Percentiles rank a stretch among this genome's conserved stretches.
phyloP scores from a whole-genome alignment of 2,113 vertebrate species.

The Amblyornis subalaris region DNA sequence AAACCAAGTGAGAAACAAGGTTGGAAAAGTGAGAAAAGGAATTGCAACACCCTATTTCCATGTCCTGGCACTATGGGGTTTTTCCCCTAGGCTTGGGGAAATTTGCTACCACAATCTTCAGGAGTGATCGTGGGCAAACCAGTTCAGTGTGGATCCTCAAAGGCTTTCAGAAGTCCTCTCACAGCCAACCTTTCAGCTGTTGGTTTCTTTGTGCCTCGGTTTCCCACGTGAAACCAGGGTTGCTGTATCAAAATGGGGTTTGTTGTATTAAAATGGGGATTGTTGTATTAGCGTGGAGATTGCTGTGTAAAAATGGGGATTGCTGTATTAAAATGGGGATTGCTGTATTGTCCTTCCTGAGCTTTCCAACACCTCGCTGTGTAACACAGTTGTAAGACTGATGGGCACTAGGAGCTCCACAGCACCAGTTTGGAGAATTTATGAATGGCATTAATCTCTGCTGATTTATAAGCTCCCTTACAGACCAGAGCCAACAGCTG shows the following conservation, averaged over 20 bases:
- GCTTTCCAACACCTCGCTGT: not conserved
- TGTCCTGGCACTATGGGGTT: not conserved
- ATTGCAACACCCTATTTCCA: not conserved
- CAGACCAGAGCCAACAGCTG: not conserved
- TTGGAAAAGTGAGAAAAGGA: not conserved
- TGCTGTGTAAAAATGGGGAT: no score
- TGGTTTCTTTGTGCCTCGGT: not conserved
- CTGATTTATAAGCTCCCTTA: not conserved
- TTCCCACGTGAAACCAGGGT: not conserved
- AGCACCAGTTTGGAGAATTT: not conserved
- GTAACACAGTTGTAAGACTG: not conserved
- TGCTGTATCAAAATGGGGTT: not conserved
- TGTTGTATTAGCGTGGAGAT: not conserved
- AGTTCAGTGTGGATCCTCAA: not conserved
- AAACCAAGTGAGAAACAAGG: not conserved
- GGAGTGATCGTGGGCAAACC: rapidly evolving
- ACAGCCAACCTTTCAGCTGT: rapidly evolving
- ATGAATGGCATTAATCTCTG: not conserved
- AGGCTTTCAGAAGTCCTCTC: not conserved
- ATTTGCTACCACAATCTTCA: not conserved
- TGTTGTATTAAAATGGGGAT: not conserved
- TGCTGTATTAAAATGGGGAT: not conserved
- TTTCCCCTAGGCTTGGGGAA: not conserved
- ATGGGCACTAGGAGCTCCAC: rapidly evolving
- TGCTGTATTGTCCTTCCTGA: not conserved